Evolutionary conservation across 2,888 invertebrate genomes (phyloP).

Genomic region (Epirrita christyi): DNA sequence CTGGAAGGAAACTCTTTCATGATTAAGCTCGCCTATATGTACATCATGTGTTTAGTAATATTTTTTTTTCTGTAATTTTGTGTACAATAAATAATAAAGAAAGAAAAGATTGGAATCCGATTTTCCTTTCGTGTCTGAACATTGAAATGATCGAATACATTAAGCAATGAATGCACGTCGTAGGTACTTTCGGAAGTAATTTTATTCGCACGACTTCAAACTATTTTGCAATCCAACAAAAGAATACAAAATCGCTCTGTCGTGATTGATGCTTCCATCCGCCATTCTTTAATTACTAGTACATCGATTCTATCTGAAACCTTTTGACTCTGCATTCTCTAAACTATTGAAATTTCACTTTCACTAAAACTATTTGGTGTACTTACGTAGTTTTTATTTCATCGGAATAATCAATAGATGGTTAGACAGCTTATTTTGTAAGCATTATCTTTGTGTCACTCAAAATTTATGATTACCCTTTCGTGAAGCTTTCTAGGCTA

Average conservation of each 20-base stretch:
- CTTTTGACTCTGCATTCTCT: constrained; percentile 55
- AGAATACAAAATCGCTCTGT: constrained; percentile 45
- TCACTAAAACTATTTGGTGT: constrained; percentile 69
- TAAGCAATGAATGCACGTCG: constrained; percentile 10
- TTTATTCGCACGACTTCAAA: constrained; percentile 47
- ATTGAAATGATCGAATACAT: constrained; percentile 24
- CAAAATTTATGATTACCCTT: constrained; percentile 33
- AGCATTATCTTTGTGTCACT: constrained; percentile 59
- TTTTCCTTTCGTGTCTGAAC: constrained; percentile 18
- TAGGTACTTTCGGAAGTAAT: constrained; percentile 37
- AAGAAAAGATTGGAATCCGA: constrained; percentile 4
- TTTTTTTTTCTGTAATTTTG: too few species aligned
- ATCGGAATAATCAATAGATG: constrained; percentile 67
- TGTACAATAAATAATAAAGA: neutral
- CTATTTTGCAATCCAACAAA: constrained; percentile 49
- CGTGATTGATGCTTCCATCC: constrained; percentile 71
- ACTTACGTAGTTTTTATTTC: constrained; percentile 57
- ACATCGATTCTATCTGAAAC: constrained; percentile 53
- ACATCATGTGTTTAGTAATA: too few species aligned
- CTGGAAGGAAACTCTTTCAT: too few species aligned
- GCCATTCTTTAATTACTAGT: constrained; percentile 67
- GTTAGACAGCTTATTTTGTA: constrained; percentile 62
- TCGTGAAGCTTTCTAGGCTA: constrained; percentile 66
- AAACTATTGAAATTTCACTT: constrained; percentile 74
- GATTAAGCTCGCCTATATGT: too few species aligned